Evolutionary conservation across 1,140 invertebrate species (phyloP).

Genomic region (Caenorhabditis inopinata): DNA sequence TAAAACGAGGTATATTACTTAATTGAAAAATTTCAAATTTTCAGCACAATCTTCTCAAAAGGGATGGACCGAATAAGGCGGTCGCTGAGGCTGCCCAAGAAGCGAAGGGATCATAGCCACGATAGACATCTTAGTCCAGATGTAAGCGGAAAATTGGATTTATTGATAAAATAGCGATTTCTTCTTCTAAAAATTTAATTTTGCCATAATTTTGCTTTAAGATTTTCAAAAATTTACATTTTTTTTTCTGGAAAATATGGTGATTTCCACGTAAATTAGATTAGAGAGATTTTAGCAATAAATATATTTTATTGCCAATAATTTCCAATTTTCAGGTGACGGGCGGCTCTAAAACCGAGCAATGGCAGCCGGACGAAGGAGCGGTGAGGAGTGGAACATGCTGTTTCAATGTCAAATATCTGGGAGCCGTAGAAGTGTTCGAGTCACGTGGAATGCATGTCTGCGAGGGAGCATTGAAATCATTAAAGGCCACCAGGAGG

Average conservation of each 20-base stretch:
- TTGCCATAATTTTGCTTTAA: no score
- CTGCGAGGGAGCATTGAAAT: constrained; percentile 96
- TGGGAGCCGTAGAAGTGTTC: constrained; percentile 97
- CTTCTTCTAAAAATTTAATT: no score
- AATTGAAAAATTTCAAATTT: neutral
- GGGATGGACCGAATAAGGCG: constrained; percentile 5
- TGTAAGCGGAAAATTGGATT: neutral
- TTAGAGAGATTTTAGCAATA: no score
- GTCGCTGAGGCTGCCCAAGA: neutral
- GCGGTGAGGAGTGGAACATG: constrained; percentile 91
- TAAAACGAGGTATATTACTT: no score
- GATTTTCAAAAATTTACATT: no score
- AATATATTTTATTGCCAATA: no score
- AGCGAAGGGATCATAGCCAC: neutral
- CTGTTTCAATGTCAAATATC: constrained; percentile 94
- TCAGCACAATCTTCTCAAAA: constrained; percentile 24
- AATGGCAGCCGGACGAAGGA: constrained; percentile 93
- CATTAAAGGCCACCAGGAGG: constrained; percentile 72
- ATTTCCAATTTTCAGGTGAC: neutral
- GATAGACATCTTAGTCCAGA: neutral
- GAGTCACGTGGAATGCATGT: constrained; percentile 98
- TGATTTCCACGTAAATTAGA: no score
- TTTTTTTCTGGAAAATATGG: no score
- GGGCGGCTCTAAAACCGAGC: constrained; percentile 20
- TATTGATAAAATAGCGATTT: neutral